phyloP scores from a whole-genome alignment of 1,140 invertebrate genomes.

The Papilio glaucus region DNA sequence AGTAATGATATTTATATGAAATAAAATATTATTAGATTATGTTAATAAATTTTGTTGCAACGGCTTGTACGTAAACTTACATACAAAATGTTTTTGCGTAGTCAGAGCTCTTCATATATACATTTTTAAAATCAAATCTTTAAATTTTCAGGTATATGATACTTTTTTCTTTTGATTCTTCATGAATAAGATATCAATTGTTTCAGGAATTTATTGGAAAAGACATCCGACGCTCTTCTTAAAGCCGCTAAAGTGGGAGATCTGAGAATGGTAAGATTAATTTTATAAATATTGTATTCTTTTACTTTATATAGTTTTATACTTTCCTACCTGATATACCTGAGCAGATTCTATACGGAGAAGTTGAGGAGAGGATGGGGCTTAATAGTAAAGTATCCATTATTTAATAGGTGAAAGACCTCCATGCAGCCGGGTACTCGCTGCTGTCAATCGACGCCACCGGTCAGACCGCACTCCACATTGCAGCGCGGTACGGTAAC shows the following conservation, averaged over 20 bases:
- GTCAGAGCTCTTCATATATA: too few species aligned
- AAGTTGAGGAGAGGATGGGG: background rate
- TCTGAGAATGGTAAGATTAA: slow-evolving; percentile 75
- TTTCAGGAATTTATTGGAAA: slow-evolving; percentile 87
- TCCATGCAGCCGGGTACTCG: slow-evolving; percentile 92
- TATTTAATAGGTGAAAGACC: slow-evolving; percentile 87
- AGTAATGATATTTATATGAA: too few species aligned
- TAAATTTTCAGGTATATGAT: background rate
- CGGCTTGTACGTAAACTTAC: too few species aligned
- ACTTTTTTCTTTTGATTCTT: background rate
- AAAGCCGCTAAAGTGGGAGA: slow-evolving; percentile 86
- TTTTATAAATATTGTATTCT: background rate
- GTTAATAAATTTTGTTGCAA: too few species aligned
- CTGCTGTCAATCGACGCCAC: slow-evolving; percentile 92
- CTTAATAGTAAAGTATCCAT: background rate
- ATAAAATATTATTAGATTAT: too few species aligned
- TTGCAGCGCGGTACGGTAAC: slow-evolving; percentile 93
- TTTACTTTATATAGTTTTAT: background rate
- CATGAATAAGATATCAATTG: slow-evolving; percentile 44
- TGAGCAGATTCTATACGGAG: too few species aligned
- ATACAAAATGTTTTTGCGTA: too few species aligned
- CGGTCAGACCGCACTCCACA: slow-evolving; percentile 95
- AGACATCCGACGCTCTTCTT: slow-evolving; percentile 91
- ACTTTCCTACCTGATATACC: too few species aligned
- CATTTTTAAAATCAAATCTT: background rate